These are phyloP conservation scores for Oryctes rhinoceros DNA, from an alignment of 1,140 invertebrate genomes.

Conservation along the genomic window DNA sequence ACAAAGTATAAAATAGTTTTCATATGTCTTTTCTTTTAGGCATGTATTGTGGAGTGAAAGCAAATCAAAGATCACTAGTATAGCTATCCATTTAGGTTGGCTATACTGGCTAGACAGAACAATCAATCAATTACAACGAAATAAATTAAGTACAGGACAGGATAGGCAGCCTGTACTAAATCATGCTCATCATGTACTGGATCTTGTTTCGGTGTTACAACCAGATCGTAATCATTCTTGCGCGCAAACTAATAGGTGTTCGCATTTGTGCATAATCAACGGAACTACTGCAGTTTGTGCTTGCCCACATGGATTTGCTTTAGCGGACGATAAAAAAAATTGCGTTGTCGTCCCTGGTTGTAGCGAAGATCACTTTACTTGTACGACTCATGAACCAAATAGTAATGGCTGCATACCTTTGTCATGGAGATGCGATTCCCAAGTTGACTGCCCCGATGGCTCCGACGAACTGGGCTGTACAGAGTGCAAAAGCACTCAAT, in stretches of 20 bases:
- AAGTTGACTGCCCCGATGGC: constrained; percentile 83
- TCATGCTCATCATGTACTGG: constrained; percentile 54
- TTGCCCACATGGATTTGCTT: constrained; percentile 77
- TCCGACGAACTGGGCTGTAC: constrained; percentile 83
- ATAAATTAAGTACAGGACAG: constrained; percentile 57
- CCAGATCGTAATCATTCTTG: constrained; percentile 55
- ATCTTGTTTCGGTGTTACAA: constrained; percentile 58
- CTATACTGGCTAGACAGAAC: constrained; percentile 59
- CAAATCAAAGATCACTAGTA: constrained; percentile 54
- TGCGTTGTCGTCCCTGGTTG: constrained; percentile 80
- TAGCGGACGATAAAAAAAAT: constrained; percentile 73
- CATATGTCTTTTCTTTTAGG: constrained; percentile 44
- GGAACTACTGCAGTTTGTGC: constrained; percentile 68
- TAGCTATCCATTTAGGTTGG: constrained; percentile 57
- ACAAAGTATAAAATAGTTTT: background rate
- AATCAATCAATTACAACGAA: constrained; percentile 54
- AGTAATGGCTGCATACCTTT: constrained; percentile 81
- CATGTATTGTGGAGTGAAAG: constrained; percentile 56
- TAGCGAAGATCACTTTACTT: constrained; percentile 79
- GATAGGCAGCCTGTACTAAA: constrained; percentile 53
- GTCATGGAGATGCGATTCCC: constrained; percentile 85
- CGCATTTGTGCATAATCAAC: constrained; percentile 75
- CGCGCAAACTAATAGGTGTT: constrained; percentile 62
- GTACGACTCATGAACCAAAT: constrained; percentile 64
- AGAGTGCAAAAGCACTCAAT: constrained; percentile 71